Evolutionary conservation across 2,113 vertebrate species (phyloP), one percentile per base, ranked within the genome.

Genomic region (Phylloscopus trochilus): DNA sequence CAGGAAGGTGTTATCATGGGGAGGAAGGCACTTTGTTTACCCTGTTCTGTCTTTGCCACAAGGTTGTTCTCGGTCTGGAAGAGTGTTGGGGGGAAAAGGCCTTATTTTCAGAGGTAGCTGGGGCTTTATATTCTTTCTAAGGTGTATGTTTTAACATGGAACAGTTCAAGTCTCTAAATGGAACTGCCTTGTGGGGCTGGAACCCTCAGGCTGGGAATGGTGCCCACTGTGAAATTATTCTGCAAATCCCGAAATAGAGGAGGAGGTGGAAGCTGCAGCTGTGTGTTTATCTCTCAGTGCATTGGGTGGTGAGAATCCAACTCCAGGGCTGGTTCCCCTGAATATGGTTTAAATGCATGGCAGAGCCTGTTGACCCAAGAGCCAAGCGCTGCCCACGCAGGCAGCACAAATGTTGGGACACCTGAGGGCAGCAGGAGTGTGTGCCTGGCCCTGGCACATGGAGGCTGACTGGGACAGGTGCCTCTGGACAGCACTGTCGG

Each of bases 1-100:
- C 82, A 84, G 77, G 89, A 94, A 90, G 67, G 90, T 91, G 89
- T 96, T 97, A 96, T 96, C 44, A 0, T 72, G 28, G 55, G 80
- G 84, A 80, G 55, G 91, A 88, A 84, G 74, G 76, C 51, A 67
- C 64, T 93, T 90, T 15, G 67, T 92, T 97, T 95, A 52, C 80
- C 60, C 91, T 86, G 15, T 79, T 94, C 77, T 9, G 4, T 76
- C 84, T 94, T 89, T 92, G 89, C 46, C 75, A 82, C 75, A 89
- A 75, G 83, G 83, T 47, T 72, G 35, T 28, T 67, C 41, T 90
- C 49, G 56, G 10, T 19, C 66, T 83, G 14, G 31, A 55, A 56
- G 63, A 67, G 13, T 37, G 13, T 21, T 4, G 10, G 44, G 37
- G 27, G 46, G 49, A 3, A 43, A 84, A 94, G 20, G 52, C 56